Conservation (phyloP, 2,797 vertebrate species). For the Sparidentex hasta region DNA sequence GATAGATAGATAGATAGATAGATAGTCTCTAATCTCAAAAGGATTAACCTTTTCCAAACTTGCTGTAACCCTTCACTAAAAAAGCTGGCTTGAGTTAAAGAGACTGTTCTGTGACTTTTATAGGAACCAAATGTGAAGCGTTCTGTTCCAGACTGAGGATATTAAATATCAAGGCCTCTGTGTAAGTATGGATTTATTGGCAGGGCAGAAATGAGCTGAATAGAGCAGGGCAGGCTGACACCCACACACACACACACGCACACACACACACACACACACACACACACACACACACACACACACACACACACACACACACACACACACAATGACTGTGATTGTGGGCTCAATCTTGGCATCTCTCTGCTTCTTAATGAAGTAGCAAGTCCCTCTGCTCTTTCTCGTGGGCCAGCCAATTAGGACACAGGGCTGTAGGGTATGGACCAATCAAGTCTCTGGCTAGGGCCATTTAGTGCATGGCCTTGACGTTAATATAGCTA, state of each 20-base stretch:
- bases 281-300: constrained; percentile 19
- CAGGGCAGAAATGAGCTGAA: constrained; percentile 56
- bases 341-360: constrained; percentile 58
- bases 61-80: constrained; percentile 12
- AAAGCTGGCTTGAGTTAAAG: constrained; percentile 17
- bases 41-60: not conserved
- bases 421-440: constrained; percentile 63
- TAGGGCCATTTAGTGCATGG: constrained; percentile 60
- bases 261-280: constrained; percentile 9
- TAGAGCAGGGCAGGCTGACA: constrained; percentile 21
- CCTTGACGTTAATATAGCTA: constrained; percentile 72
- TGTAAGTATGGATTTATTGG: constrained; percentile 66
- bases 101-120: constrained; percentile 40
- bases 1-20: too few relatives aligned
- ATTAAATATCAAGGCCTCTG: constrained; percentile 67
- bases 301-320: constrained; percentile 12
- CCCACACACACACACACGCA: constrained; percentile 18
- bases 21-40: not conserved
- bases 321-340: constrained; percentile 21
- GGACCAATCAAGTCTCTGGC: constrained; percentile 74
- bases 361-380: constrained; percentile 74
- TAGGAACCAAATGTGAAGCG: constrained; percentile 38
- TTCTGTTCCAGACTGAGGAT: constrained; percentile 50
- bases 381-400: constrained; percentile 68
- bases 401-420: constrained; percentile 74